Percentiles rank a stretch among this genome's conserved stretches.
Evolutionary conservation across 2,888 invertebrate genomes (phyloP).

Genomic region (Tenthredo livida): DNA sequence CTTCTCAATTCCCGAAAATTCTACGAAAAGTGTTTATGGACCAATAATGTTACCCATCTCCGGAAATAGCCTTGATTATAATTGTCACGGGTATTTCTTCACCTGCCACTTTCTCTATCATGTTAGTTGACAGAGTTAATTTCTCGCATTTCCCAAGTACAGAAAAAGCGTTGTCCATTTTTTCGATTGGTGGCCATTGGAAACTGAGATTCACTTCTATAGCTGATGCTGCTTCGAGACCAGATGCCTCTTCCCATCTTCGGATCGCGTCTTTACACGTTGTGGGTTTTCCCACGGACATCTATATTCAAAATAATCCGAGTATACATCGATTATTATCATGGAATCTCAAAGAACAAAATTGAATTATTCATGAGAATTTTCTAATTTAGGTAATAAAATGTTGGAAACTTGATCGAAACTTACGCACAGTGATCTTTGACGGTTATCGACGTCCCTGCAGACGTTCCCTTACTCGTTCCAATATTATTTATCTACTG

Average conservation of each 20-base stretch:
- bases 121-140: slow-evolving; percentile 93
- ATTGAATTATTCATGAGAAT: too few species aligned
- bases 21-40: background rate
- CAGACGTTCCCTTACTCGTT: background rate
- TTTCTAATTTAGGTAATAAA: background rate
- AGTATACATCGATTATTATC: background rate
- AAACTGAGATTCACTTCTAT: slow-evolving; percentile 90
- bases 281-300: slow-evolving; percentile 82
- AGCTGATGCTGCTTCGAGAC: slow-evolving; percentile 84
- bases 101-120: slow-evolving; percentile 93
- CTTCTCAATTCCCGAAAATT: background rate
- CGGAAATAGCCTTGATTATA: background rate
- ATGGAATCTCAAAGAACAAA: background rate
- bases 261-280: slow-evolving; percentile 92
- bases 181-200: slow-evolving; percentile 96
- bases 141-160: slow-evolving; percentile 88
- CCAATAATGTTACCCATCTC: background rate
- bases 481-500: background rate
- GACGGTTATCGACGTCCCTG: background rate
- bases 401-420: background rate
- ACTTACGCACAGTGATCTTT: background rate
- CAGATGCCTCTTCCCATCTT: slow-evolving; percentile 88
- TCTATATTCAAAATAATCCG: background rate
- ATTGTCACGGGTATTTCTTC: background rate
- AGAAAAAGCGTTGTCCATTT: slow-evolving; percentile 93